Evolutionary conservation across 2,888 invertebrate genomes (phyloP), one percentile per base, ranked within the genome.

Genomic region (Fissipunctia ypsillon): DNA sequence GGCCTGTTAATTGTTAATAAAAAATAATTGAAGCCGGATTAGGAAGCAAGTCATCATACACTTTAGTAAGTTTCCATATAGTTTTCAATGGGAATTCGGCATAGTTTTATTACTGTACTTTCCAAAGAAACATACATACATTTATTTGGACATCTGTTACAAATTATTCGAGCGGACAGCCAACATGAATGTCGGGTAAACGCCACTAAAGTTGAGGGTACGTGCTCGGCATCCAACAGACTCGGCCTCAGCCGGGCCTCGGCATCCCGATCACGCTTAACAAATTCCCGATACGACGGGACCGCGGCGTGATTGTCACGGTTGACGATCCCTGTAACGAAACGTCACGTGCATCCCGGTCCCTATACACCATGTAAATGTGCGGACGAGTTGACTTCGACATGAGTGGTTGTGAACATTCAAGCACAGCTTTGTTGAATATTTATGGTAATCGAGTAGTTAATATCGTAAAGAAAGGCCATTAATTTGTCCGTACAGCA

Each of bases 191-290:
- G 85, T 84, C 81, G 84, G 88, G 89, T 90, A 90, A 92, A 90
- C 85, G 89, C 86, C 88, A 84, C 87, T 89, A 88, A 86, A 89
- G 88, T 89, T 85, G 85, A 75, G 70, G 50, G 61, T 83, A 91
- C 92, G 91, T 91, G 91, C 84, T 71, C 79, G 75, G 91, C 87
- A 89, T 91, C 69, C 81, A 69, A 84, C 79, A 81, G 78, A 67
- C 63, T 74, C 76, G 71, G 75, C 70, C 64, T 66, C 69, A 73
- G 64, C 64, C 19, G n/a, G 57, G 74, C 67, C 64, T 80, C 79
- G 78, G 81, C 88, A 91, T 91, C 90, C 91, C 86, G 91, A 91
- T 91, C 91, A 93, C 92, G 91, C 87, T 83, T 86, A 85, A 84
- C 89, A 88, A 90, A 91, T 92, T 91, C 92, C 92, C 90, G 88